Evolutionary conservation across 64 coral and sea anemone genomes (phyloP), one percentile per base, ranked within the genome.

Genomic region (Montipora efflorescens): DNA sequence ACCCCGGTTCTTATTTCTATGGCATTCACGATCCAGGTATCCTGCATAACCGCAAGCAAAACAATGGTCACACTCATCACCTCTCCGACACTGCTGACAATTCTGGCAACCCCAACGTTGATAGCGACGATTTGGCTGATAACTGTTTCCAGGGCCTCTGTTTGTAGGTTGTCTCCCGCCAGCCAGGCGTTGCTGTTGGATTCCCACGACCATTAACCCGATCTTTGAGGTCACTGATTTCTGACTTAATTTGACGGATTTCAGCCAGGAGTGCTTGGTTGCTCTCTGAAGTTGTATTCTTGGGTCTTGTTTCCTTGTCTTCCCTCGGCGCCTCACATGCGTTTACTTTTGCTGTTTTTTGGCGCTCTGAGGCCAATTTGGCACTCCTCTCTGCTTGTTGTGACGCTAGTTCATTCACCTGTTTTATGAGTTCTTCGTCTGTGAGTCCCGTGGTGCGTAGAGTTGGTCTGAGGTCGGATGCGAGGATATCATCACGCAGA

Each of bases 371-470:
- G 1, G 72, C 47, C 1, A 89, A 57, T 89, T 89, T 88, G 0
- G 87, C 68, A 59, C 36, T 71, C 1, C 48, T 45, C 20, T 89
- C 87, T 1, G 36, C 61, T 89, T 77, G 87, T 28, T 89, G 53
- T 1, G 90, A 91, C 1, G 90, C 79, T 16, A 92, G 90, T 43
- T 93, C 59, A 47, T 73, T 88, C 9, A 93, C 76, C 67, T 70
- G 69, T 87, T 93, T 78, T 75, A 93, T 88, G 4, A 88, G 50
- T 61, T 93, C 83, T 79, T 88, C 84, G 16, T 93, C 92, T 11
- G 16, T 72, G 15, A 94, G 43, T 7, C 23, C 48, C 3, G 48
- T n/a, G n/a, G n/a, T n/a, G n/a, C n/a, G n/a, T n/a, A n/a, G n/a
- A n/a, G n/a, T 88, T 6, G 83, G 81, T 2, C 91, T 45, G 14